phyloP scores from a whole-genome alignment of 2,888 invertebrate genomes.

The Spodoptera exigua region DNA sequence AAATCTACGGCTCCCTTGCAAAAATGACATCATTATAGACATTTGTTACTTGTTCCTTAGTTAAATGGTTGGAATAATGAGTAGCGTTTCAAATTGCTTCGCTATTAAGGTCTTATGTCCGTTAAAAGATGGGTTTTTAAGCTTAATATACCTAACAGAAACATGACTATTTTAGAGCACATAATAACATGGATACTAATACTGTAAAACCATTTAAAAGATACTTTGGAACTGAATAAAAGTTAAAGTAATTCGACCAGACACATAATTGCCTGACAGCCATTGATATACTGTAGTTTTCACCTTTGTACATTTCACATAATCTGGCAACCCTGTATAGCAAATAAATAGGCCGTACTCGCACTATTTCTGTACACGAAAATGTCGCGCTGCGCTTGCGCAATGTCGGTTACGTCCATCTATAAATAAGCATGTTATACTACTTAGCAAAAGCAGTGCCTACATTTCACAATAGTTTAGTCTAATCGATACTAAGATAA shows the following conservation, averaged over 20 bases:
- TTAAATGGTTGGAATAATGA: background rate
- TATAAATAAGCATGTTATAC: slow-evolving; percentile 66
- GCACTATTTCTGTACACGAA: slow-evolving; percentile 85
- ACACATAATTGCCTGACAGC: slow-evolving; percentile 6
- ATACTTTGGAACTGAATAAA: background rate
- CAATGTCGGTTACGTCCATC: slow-evolving; percentile 73
- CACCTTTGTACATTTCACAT: slow-evolving; percentile 47
- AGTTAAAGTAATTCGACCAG: slow-evolving; percentile 6
- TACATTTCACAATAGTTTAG: slow-evolving; percentile 53
- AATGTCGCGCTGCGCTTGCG: slow-evolving; percentile 84
- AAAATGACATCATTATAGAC: slow-evolving; percentile 13
- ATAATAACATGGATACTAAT: slow-evolving; percentile 26
- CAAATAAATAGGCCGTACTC: slow-evolving; percentile 67
- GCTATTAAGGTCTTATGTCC: slow-evolving; percentile 7
- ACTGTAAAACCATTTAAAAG: background rate
- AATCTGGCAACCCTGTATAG: slow-evolving; percentile 55
- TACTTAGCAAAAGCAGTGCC: slow-evolving; percentile 52
- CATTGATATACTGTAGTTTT: slow-evolving; percentile 35
- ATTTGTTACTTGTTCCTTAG: background rate
- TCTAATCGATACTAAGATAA: slow-evolving; percentile 49
- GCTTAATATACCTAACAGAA: slow-evolving; percentile 6
- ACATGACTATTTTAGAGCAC: slow-evolving; percentile 9
- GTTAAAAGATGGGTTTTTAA: slow-evolving; percentile 5
- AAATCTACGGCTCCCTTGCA: slow-evolving; percentile 8
- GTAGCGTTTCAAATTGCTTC: slow-evolving; percentile 1